Conservation (phyloP, 2,888 invertebrate species). For the Noctua janthina region DNA sequence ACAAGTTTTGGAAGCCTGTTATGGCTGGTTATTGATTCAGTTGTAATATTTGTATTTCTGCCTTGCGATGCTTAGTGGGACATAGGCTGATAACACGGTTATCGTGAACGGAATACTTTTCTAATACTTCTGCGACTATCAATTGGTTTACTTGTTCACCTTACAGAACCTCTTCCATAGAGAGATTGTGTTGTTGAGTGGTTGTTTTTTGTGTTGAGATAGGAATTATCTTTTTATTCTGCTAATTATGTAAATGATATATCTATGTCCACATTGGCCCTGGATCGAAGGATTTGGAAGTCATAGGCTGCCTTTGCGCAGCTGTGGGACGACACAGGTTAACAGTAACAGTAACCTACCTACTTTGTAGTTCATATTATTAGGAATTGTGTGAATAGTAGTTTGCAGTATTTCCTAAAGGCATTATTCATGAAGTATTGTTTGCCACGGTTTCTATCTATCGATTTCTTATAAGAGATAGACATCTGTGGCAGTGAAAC, state of each 20-base stretch:
- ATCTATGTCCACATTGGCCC: background rate
- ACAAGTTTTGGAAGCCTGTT: background rate
- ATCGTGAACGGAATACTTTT: conserved; percentile 22
- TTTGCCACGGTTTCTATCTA: background rate
- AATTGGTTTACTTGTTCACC: conserved; percentile 31
- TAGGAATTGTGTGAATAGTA: too few relatives aligned
- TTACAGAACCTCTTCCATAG: conserved; percentile 34
- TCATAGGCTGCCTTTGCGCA: too few relatives aligned
- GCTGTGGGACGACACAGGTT: too few relatives aligned
- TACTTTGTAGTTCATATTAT: too few relatives aligned
- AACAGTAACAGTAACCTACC: too few relatives aligned
- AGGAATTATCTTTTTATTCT: background rate
- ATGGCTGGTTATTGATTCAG: background rate
- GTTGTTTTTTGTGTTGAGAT: background rate
- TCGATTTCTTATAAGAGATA: background rate
- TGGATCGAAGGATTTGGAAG: too few relatives aligned
- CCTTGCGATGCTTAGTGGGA: background rate
- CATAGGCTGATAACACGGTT: conserved; percentile 40
- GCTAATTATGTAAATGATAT: background rate
- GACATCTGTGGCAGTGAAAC: background rate
- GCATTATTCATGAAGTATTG: background rate
- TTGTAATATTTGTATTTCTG: background rate
- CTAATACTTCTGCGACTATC: background rate
- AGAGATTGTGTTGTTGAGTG: background rate
- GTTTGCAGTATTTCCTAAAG: too few relatives aligned